Evolutionary conservation across 2,113 vertebrate species (phyloP).

Genomic region (Microtus richardsoni): DNA sequence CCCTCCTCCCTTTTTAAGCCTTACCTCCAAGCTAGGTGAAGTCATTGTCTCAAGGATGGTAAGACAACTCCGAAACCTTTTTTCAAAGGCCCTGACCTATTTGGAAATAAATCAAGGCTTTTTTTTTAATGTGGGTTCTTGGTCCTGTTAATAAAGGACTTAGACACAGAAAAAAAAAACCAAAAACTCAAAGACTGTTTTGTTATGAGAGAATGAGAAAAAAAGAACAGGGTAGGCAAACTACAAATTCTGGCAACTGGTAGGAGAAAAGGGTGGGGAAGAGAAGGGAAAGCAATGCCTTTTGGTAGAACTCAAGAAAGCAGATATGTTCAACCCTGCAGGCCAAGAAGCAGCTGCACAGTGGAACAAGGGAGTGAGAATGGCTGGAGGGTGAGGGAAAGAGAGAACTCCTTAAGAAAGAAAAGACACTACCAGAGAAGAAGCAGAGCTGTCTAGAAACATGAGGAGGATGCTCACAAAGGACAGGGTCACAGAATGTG

Average conservation of each 20-base stretch:
- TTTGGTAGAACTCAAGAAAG: neutral
- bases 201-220: neutral
- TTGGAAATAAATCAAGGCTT: neutral
- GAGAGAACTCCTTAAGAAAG: neutral
- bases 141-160: neutral
- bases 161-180: neutral
- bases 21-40: no score
- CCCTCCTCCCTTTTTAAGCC: neutral
- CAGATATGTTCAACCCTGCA: no score
- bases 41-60: neutral
- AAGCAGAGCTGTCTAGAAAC: neutral
- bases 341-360: neutral
- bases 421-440: neutral
- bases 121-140: neutral
- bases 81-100: neutral
- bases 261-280: neutral
- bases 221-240: neutral
- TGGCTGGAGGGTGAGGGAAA: neutral
- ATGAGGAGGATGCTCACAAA: neutral
- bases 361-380: neutral
- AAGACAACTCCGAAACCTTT: neutral
- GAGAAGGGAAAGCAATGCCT: neutral
- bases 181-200: neutral
- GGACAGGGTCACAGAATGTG: neutral
- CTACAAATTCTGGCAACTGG: neutral